Base-by-base conservation (phyloP, 2,888 invertebrate species). In the Synergus itoensis region DNA sequence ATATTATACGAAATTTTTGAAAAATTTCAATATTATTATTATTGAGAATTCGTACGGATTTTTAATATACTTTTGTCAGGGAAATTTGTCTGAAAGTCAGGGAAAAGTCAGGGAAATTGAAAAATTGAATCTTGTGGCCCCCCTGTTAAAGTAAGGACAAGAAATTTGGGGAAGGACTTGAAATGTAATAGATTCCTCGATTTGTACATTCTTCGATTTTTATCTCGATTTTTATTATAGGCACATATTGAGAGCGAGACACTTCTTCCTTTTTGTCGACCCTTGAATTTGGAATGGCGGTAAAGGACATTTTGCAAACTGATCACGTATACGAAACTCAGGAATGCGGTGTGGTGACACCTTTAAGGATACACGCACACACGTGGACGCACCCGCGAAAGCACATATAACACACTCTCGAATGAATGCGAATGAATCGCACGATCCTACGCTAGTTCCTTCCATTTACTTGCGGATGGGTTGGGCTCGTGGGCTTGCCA, bases 401-500 rank as follows among this genome's bases (percentile, higher is more conserved):
- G 75, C 40, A 76, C 40, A 60, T 28, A 43, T 28, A 43, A 64
- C 16, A 63, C n/a, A 75, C 57, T 73, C 65, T 57, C 75, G 77
- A 75, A 77, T 77, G 65, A 73, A 75, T 64, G 64, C 48, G 76
- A 81, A 73, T 73, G 48, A 73, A 64, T 57, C 62, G 77, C 65
- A 21, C 77, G 75, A 79, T 79, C 79, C 81, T 81, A 81, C 64
- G 75, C 79, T 64, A 77, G 62, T 64, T 81, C 76, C 77, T 77
- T 79, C 78, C 77, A 77, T 81, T 81, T 79, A 75, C 79, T 77
- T 45, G 75, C 75, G 81, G 81, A 81, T 81, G 79, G 81, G 81
- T 81, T 81, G 81, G 81, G 81, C 81, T 79, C 64, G 77, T 81
- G 79, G 81, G 81, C 81, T 81, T 78, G 81, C 75, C 81, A 63